Evolutionary conservation across 2,888 invertebrate species (phyloP).

Genomic region (Lacanobia wlatinum): DNA sequence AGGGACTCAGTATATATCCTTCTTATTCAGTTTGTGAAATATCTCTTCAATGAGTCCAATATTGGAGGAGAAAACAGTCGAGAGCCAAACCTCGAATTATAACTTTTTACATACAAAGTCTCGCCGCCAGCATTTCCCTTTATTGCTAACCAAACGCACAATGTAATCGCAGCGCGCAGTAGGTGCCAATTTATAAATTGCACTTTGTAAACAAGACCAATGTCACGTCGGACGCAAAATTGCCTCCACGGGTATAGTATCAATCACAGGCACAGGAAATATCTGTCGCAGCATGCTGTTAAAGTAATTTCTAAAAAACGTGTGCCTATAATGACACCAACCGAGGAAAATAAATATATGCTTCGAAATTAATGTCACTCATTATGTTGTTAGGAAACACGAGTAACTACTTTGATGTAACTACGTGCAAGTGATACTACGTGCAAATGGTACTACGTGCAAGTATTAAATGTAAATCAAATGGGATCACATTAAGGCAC

Average conservation of each 20-base stretch:
- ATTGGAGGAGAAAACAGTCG: too few species aligned
- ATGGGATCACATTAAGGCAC: background rate
- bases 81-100: too few species aligned
- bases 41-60: too few species aligned
- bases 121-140: too few species aligned
- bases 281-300: conserved; percentile 4
- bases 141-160: background rate
- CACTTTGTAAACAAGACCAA: background rate
- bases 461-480: too few species aligned
- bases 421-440: background rate
- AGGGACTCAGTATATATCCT: too few species aligned
- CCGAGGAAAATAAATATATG: conserved; percentile 6
- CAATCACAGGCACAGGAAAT: conserved; percentile 5
- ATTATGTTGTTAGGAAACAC: background rate
- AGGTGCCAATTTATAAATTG: background rate
- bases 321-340: background rate
- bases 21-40: too few species aligned
- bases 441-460: background rate
- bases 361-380: background rate
- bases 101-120: too few species aligned
- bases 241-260: background rate
- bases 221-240: background rate
- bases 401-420: background rate
- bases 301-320: background rate
- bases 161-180: background rate